phyloP scores from a whole-genome alignment of 2,113 vertebrate genomes.

The Cyprinodon tularosa region DNA sequence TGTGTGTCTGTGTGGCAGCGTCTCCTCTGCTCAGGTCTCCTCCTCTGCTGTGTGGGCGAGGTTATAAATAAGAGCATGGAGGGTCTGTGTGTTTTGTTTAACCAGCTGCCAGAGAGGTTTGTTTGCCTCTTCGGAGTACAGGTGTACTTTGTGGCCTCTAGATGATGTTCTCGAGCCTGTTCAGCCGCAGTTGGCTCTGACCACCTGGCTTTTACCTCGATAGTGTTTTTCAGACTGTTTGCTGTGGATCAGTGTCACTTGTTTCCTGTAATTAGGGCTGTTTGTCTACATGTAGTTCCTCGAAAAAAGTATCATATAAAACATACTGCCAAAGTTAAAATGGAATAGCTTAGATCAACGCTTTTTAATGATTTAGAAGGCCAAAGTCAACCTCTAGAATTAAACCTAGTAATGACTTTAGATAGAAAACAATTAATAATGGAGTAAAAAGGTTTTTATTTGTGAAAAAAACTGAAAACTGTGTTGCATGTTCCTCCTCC shows the following conservation, averaged over 20 bases:
- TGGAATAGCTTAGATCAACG: not conserved
- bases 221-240: slow-evolving; percentile 26
- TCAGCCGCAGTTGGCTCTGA: slow-evolving; percentile 2
- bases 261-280: slow-evolving; percentile 13
- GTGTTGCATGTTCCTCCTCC: too few species aligned
- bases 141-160: slow-evolving; percentile 56
- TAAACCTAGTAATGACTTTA: too few species aligned
- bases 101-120: slow-evolving; percentile 67
- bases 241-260: slow-evolving; percentile 40
- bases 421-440: too few species aligned
- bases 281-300: not conserved
- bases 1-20: slow-evolving; percentile 21
- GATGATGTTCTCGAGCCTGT: slow-evolving; percentile 47
- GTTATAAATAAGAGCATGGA: slow-evolving; percentile 76
- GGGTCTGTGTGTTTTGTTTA: slow-evolving; percentile 65
- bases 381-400: not conserved
- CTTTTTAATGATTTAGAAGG: not conserved
- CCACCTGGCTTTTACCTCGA: slow-evolving; percentile 34
- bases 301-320: not conserved
- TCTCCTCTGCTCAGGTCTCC: slow-evolving; percentile 49
- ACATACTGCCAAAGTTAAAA: not conserved
- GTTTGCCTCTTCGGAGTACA: slow-evolving; percentile 61
- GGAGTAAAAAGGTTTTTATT: too few species aligned
- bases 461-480: too few species aligned
- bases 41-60: slow-evolving; percentile 56